phyloP scores from a whole-genome alignment of 2,113 vertebrate genomes.

The Pelodiscus sinensis region DNA sequence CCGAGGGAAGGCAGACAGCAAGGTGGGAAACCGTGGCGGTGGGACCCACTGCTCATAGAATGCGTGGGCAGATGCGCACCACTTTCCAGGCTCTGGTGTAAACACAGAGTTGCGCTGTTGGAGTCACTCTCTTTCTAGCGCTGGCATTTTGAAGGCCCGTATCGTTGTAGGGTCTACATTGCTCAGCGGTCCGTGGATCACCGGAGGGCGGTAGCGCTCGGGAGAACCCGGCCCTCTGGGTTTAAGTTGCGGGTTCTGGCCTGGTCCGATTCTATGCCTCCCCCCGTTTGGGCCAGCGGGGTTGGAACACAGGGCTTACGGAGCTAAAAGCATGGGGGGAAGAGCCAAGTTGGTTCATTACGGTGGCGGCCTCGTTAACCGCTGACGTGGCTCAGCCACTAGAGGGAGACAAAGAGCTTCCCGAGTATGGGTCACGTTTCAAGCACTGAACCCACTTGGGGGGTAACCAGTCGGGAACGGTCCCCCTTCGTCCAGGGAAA shows the following conservation, averaged over 20 bases:
- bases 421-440: neutral
- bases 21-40: neutral
- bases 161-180: neutral
- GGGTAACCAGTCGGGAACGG: neutral
- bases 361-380: neutral
- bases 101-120: neutral
- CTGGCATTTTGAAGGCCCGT: neutral
- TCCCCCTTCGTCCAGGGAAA: neutral
- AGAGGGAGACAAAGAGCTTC: constrained; percentile 31
- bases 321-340: neutral
- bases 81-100: neutral
- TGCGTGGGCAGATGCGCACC: neutral
- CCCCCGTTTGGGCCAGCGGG: neutral
- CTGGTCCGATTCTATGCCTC: neutral
- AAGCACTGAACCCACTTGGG: neutral
- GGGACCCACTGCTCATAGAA: neutral
- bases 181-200: too few species aligned
- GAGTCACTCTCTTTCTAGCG: neutral
- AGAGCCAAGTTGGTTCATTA: neutral
- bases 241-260: neutral
- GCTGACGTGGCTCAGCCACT: neutral
- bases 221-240: neutral
- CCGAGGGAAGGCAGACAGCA: neutral
- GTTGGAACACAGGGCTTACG: neutral
- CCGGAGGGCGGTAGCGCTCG: neutral